phyloP scores from a whole-genome alignment of 2,888 invertebrate species.

The Coenonympha glycerion region DNA sequence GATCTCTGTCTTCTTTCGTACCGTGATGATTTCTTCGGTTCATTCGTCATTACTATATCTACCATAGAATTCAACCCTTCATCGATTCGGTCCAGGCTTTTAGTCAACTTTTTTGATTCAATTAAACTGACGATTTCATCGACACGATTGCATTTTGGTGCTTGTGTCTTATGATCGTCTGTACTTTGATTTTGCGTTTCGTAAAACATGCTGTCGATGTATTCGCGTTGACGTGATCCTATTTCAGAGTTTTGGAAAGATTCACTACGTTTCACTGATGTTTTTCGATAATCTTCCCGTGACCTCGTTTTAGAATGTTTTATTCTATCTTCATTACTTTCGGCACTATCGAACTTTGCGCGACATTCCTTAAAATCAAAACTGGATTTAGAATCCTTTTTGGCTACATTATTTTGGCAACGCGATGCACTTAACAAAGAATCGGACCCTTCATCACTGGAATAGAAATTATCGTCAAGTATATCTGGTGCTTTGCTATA shows the following conservation, averaged over 20 bases:
- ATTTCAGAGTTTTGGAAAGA: slow-evolving; percentile 69
- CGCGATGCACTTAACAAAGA: slow-evolving; percentile 80
- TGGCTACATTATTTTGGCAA: slow-evolving; percentile 56
- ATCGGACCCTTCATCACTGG: slow-evolving; percentile 82
- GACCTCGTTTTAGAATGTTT: slow-evolving; percentile 59
- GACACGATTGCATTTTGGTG: slow-evolving; percentile 59
- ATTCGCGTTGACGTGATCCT: slow-evolving; percentile 64
- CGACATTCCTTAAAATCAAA: slow-evolving; percentile 73
- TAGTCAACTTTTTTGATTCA: slow-evolving; percentile 79
- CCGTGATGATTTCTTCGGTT: slow-evolving; percentile 64
- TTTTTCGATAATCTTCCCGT: slow-evolving; percentile 53
- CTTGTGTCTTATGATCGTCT: slow-evolving; percentile 34
- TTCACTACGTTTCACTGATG: slow-evolving; percentile 65
- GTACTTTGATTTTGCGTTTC: slow-evolving; percentile 55
- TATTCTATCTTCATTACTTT: slow-evolving; percentile 59
- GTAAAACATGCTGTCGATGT: slow-evolving; percentile 78
- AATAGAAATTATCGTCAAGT: slow-evolving; percentile 75
- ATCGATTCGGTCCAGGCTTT: slow-evolving; percentile 87
- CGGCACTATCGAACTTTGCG: slow-evolving; percentile 76
- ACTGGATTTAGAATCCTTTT: slow-evolving; percentile 52
- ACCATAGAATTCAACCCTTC: slow-evolving; percentile 83
- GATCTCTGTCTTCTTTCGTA: slow-evolving; percentile 63
- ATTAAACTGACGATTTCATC: slow-evolving; percentile 74
- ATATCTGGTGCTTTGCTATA: slow-evolving; percentile 73
- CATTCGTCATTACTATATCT: slow-evolving; percentile 80